phyloP scores from a whole-genome alignment of 2,113 vertebrate species.

The Podarcis muralis region DNA sequence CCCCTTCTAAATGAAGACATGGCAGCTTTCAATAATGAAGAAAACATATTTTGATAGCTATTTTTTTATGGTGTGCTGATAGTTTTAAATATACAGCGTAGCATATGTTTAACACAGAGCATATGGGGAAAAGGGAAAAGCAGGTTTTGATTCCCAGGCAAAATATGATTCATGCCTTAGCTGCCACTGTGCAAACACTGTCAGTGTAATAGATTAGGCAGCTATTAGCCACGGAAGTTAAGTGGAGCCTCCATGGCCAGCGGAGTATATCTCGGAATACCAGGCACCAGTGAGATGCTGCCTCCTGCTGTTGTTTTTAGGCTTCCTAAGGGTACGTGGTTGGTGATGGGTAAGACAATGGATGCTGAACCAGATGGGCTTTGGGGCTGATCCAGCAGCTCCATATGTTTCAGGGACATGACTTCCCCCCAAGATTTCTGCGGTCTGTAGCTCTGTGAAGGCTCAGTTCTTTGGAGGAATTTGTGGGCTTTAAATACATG shows the following conservation, averaged over 20 bases:
- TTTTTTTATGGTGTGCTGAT: slow-evolving; percentile 64
- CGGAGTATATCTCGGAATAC: not conserved
- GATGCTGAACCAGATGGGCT: not conserved
- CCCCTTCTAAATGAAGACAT: slow-evolving; percentile 17
- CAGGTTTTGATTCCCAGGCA: slow-evolving; percentile 69
- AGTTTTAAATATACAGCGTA: slow-evolving; percentile 75
- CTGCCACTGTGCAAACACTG: slow-evolving; percentile 40
- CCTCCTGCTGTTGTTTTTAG: not conserved
- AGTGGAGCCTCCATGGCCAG: not conserved
- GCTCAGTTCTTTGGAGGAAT: no score
- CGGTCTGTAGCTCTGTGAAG: no score
- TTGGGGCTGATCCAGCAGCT: not conserved
- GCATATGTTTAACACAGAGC: slow-evolving; percentile 76
- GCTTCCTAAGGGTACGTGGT: no score
- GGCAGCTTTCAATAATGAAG: slow-evolving; percentile 69
- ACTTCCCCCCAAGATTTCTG: no score
- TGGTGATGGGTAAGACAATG: not conserved
- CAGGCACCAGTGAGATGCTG: not conserved
- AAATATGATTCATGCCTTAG: slow-evolving; percentile 55
- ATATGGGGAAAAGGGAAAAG: slow-evolving; percentile 75
- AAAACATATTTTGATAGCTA: slow-evolving; percentile 74
- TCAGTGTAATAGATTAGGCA: slow-evolving; percentile 29
- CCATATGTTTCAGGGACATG: no score
- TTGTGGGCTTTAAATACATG: no score
- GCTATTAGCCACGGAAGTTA: not conserved